Evolutionary conservation across 2,113 vertebrate species (phyloP).

Genomic region (Rhabdornis inornatus): DNA sequence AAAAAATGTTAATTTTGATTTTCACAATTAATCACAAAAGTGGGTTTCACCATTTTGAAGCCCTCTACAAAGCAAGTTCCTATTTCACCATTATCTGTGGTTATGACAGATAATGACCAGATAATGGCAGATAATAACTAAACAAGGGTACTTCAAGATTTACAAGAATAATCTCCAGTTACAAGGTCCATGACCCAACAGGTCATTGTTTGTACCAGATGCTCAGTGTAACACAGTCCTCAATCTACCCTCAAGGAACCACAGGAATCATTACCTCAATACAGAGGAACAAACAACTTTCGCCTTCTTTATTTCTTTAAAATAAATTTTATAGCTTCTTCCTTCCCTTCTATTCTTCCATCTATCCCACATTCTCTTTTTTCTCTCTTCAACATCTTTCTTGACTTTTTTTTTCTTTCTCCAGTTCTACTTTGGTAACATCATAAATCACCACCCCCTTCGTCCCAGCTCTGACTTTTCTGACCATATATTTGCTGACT

Average conservation of each 20-base stretch:
- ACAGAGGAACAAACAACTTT: neutral
- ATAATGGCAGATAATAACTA: neutral
- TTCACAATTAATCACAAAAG: neutral
- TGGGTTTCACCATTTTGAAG: neutral
- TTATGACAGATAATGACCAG: neutral
- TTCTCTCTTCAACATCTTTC: neutral
- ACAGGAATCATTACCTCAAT: neutral
- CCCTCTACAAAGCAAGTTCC: neutral
- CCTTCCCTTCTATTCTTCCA: neutral
- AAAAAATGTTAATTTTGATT: neutral
- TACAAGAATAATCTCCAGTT: neutral
- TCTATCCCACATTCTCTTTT: neutral
- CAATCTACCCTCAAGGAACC: neutral
- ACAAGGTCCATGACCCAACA: neutral
- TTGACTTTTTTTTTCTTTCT: neutral
- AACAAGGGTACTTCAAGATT: neutral
- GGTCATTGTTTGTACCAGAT: neutral
- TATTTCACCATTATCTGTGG: neutral
- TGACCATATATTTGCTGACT: slow-evolving; percentile 30
- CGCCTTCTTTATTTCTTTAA: neutral
- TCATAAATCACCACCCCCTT: neutral
- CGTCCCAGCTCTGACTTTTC: neutral
- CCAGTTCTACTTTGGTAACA: neutral
- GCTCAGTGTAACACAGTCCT: neutral
- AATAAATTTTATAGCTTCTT: neutral